Percentiles rank a stretch among this genome's conserved stretches.
Conservation (phyloP, 2,797 vertebrate genomes). For the Enteromius paludinosus region DNA sequence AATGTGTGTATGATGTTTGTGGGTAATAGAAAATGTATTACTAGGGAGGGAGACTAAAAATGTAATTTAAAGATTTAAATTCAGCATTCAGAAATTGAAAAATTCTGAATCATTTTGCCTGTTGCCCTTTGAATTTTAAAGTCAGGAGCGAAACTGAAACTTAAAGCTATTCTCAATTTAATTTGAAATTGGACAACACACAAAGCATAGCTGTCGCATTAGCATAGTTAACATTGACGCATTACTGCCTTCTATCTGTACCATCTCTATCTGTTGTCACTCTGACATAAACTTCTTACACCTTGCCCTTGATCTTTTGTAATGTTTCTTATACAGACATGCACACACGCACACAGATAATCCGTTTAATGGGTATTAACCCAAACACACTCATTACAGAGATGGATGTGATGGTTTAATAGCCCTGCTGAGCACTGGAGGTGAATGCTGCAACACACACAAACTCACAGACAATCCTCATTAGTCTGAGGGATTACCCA, state of each 20-base stretch:
- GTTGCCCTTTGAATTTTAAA: background rate
- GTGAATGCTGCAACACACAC: constrained; percentile 44
- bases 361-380: constrained; percentile 42
- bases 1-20: background rate
- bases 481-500: constrained; percentile 57
- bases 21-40: background rate
- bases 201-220: background rate
- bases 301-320: constrained; percentile 38
- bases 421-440: constrained; percentile 46
- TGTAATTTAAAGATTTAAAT: background rate
- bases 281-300: constrained; percentile 32
- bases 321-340: constrained; percentile 34
- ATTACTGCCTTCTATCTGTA: constrained; percentile 19
- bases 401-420: constrained; percentile 56
- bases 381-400: constrained; percentile 48
- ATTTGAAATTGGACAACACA: too few species aligned
- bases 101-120: background rate
- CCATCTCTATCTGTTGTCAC: constrained; percentile 45
- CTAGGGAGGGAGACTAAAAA: background rate
- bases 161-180: background rate
- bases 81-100: background rate
- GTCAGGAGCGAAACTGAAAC: background rate
- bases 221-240: background rate
- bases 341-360: constrained; percentile 34
- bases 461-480: constrained; percentile 33